A percentile compares a stretch with the other conserved stretches of the same genome.
phyloP scores from a whole-genome alignment of 2,888 invertebrate genomes.

The Rhamphomyia laevipes region DNA sequence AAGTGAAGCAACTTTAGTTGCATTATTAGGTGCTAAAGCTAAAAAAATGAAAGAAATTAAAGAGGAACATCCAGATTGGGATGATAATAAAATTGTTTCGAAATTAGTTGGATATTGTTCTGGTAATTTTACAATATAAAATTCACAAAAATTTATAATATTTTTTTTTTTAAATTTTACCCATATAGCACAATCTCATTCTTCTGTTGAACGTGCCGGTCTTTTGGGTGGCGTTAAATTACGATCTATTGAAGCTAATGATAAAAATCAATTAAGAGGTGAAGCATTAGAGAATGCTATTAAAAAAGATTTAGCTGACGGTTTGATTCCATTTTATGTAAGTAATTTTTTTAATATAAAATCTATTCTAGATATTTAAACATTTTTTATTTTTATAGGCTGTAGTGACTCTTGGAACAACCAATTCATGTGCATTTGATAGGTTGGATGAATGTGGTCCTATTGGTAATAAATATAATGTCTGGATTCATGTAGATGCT shows the following conservation, averaged over 20 bases:
- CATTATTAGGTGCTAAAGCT: conserved; percentile 79
- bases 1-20: conserved; percentile 87
- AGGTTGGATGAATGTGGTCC: conserved; percentile 76
- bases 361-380: background rate
- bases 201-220: conserved; percentile 87
- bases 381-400: conserved; percentile 40
- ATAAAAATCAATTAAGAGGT: conserved; percentile 59
- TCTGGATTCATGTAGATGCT: conserved; percentile 96
- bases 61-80: conserved; percentile 61
- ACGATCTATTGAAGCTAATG: conserved; percentile 59
- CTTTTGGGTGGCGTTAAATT: conserved; percentile 77
- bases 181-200: conserved; percentile 70
- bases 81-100: conserved; percentile 57
- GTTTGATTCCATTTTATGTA: conserved; percentile 93
- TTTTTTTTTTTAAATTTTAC: background rate
- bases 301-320: conserved; percentile 71
- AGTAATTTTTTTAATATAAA: conserved; percentile 32
- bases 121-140: conserved; percentile 43
- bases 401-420: conserved; percentile 87
- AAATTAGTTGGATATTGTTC: conserved; percentile 82
- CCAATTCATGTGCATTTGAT: conserved; percentile 93
- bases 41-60: conserved; percentile 55
- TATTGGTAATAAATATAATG: conserved; percentile 60
- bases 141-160: conserved; percentile 18
- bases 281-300: conserved; percentile 66